Base-by-base conservation (phyloP, 2,113 vertebrate genomes). In the Xenopus laevis region DNA sequence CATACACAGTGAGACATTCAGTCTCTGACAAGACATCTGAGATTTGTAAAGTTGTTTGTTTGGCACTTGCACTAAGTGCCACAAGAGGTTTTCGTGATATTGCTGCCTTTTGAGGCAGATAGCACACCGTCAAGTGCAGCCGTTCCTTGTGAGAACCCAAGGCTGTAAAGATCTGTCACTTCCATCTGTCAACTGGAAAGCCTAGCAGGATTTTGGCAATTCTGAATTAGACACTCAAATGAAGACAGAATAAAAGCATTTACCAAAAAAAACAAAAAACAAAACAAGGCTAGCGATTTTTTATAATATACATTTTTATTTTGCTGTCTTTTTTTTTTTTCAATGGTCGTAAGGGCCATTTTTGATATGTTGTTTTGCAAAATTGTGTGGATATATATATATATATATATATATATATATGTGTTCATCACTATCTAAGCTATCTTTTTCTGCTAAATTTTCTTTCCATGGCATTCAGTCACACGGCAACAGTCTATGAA, bases 1-100 rank as follows among this genome's bases (percentile, higher is more conserved):
- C 30, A 20, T 65, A 45, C 52, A 45, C 71, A 23, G 63, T 21
- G 13, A 57, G 62, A 20, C 27, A 65, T 21, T 18, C 15, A 57
- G 53, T 21, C 45, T 7, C 23, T 53, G 44, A 52, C 23, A 71
- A 65, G 47, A 23, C 62, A 65, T 27, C 52, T 13, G 44, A 12
- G 53, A 50, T 72, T 72, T 72, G 23, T 57, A 50, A 72, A 72
- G 61, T 65, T 45, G 71, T 73, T 72, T 65, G 30, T 65, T 73
- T 73, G 50, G 27, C 71, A 65, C 62, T 16, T 47, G 17, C 63
- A 30, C 20, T 58, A 58, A 23, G 40, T 45, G 17, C 64, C 52
- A 65, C 52, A 65, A 65, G 53, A 73, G 52, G 20, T 58, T 73
- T 55, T 13, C 9, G 13, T 64, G 17, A 50, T 62, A 61, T 10